Percentiles rank a stretch among this genome's conserved stretches.
phyloP scores from a whole-genome alignment of 2,888 invertebrate species.

The Ophion ellenae region DNA sequence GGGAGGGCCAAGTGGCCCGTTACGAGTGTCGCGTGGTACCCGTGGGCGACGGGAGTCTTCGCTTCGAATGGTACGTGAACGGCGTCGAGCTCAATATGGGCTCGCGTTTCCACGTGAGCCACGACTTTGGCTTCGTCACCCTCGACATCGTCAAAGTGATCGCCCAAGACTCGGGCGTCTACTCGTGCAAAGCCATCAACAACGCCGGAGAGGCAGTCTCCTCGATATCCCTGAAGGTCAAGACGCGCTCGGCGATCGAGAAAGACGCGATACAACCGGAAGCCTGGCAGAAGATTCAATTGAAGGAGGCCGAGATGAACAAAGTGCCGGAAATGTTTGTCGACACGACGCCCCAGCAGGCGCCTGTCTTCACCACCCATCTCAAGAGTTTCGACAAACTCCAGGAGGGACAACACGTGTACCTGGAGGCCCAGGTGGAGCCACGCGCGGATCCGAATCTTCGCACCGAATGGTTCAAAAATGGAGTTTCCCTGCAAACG shows the following conservation, averaged over 20 bases:
- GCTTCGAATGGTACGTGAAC: constrained; percentile 98
- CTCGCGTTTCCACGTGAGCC: constrained; percentile 95
- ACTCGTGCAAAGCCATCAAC: constrained; percentile 97
- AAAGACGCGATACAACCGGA: constrained; percentile 95
- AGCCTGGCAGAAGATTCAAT: constrained; percentile 95
- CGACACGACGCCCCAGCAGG: constrained; percentile 93
- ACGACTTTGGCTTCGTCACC: constrained; percentile 97
- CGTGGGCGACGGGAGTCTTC: constrained; percentile 95
- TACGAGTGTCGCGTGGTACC: constrained; percentile 96
- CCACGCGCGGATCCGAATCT: constrained; percentile 95
- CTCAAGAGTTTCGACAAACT: constrained; percentile 93
- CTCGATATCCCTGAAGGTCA: constrained; percentile 95
- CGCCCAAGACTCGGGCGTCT: constrained; percentile 95
- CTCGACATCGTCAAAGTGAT: constrained; percentile 95
- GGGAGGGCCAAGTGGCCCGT: constrained; percentile 96
- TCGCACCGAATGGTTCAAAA: constrained; percentile 96
- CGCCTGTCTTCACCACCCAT: constrained; percentile 98
- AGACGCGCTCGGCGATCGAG: constrained; percentile 91
- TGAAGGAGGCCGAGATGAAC: constrained; percentile 96
- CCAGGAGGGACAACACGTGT: constrained; percentile 93
- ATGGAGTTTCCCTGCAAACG: constrained; percentile 93
- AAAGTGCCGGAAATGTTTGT: constrained; percentile 95
- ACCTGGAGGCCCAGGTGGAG: constrained; percentile 95
- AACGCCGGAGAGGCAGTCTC: constrained; percentile 97
- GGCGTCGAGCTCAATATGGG: constrained; percentile 96